Percentiles rank a stretch among this genome's conserved stretches.
Evolutionary conservation across 2,113 vertebrate genomes (phyloP).

Genomic region (Percopsis transmontana): DNA sequence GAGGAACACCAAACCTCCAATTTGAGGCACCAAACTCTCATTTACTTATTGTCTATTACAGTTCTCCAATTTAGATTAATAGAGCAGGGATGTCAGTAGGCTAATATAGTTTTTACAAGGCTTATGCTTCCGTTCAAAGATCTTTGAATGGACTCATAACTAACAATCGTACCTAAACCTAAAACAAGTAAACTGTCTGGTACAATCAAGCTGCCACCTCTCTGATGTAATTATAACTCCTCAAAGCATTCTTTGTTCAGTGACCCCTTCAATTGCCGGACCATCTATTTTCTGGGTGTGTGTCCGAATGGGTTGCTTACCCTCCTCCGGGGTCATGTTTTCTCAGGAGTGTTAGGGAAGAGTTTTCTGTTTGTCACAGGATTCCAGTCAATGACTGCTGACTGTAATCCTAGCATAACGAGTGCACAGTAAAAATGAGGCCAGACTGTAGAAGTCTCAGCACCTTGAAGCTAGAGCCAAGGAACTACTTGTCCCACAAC

Average conservation of each 20-base stretch:
- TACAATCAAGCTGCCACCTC: constrained; percentile 55
- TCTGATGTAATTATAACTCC: constrained; percentile 71
- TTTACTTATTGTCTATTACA: not conserved
- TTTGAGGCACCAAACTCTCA: not conserved
- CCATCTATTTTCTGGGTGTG: constrained; percentile 50
- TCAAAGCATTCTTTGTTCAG: constrained; percentile 82
- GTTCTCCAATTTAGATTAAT: constrained; percentile 19
- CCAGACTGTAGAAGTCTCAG: constrained; percentile 62
- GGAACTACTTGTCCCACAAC: not conserved
- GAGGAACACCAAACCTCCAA: not conserved
- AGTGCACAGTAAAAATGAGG: constrained; percentile 53
- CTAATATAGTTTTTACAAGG: constrained; percentile 31
- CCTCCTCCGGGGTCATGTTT: constrained; percentile 51
- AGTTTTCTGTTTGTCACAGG: constrained; percentile 49
- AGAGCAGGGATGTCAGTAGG: constrained; percentile 7
- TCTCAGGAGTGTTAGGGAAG: constrained; percentile 60
- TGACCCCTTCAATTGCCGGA: constrained; percentile 67
- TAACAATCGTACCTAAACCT: constrained; percentile 44
- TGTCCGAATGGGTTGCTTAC: constrained; percentile 66
- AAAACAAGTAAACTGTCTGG: constrained; percentile 61
- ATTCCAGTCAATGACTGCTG: constrained; percentile 50
- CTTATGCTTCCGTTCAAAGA: constrained; percentile 31
- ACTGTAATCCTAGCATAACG: constrained; percentile 74
- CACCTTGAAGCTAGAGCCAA: constrained; percentile 24
- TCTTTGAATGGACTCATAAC: constrained; percentile 18